A percentile compares a stretch with the other conserved stretches of the same genome.
These are phyloP conservation scores for Tapirus indicus DNA, from an alignment of 2,797 vertebrate genomes.

Conservation along the genomic window DNA sequence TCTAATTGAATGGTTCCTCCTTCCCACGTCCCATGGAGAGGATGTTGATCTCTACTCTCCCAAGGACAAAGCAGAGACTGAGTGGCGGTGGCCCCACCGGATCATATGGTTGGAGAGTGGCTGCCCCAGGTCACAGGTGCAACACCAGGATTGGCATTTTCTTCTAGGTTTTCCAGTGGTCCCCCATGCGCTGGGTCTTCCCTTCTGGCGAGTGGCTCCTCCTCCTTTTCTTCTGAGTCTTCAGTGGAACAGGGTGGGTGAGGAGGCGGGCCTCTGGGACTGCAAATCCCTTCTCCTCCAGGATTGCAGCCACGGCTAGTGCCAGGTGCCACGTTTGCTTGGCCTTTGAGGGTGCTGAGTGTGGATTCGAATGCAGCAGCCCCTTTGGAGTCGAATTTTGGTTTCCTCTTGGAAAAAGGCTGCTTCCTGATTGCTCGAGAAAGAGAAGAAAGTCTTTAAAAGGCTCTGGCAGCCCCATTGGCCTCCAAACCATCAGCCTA, in stretches of 20 bases:
- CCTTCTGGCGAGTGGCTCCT: rapidly evolving
- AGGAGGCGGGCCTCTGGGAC: neutral
- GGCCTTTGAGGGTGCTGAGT: neutral
- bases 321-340: neutral
- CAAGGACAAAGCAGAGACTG: rapidly evolving
- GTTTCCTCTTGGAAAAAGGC: conserved; percentile 69
- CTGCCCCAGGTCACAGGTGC: neutral
- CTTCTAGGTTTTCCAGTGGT: rapidly evolving
- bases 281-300: rapidly evolving
- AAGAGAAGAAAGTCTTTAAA: conserved; percentile 45
- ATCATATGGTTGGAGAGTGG: neutral
- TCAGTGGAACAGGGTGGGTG: rapidly evolving
- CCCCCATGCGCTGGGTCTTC: rapidly evolving
- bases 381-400: conserved; percentile 42
- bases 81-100: rapidly evolving
- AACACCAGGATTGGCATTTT: rapidly evolving
- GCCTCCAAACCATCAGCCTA: conserved; percentile 9
- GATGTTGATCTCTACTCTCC: too few species aligned
- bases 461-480: conserved; percentile 9
- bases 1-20: neutral
- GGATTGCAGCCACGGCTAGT: rapidly evolving
- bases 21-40: rapidly evolving
- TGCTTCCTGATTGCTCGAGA: conserved; percentile 57
- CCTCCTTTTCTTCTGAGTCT: neutral
- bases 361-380: neutral